phyloP scores from a whole-genome alignment of 2,888 invertebrate species.

The Panopea generosa region DNA sequence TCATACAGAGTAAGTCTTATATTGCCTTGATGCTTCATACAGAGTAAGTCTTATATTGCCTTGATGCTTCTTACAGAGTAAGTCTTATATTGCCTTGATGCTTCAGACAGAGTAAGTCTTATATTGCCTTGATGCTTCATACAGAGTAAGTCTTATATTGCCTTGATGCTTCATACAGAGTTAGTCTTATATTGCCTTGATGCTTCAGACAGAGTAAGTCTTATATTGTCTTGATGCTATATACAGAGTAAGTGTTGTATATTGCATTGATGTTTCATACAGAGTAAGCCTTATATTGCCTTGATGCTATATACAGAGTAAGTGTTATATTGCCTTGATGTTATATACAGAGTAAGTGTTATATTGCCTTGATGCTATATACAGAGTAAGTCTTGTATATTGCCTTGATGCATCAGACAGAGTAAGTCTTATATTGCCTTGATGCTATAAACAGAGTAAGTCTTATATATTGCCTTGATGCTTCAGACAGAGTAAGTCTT shows the following conservation, averaged over 20 bases:
- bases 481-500: conserved; percentile 82
- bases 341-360: conserved; percentile 83
- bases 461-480: too few relatives aligned
- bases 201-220: conserved; percentile 83
- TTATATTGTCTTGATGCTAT: conserved; percentile 81
- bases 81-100: conserved; percentile 81
- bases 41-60: too few relatives aligned
- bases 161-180: conserved; percentile 81
- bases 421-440: conserved; percentile 81
- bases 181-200: too few relatives aligned
- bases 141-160: conserved; percentile 82
- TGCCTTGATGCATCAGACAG: conserved; percentile 81
- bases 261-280: conserved; percentile 83
- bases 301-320: conserved; percentile 80
- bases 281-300: conserved; percentile 83
- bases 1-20: conserved; percentile 83
- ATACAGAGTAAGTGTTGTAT: conserved; percentile 78
- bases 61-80: conserved; percentile 83
- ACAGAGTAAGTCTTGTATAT: conserved; percentile 78
- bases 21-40: conserved; percentile 81
- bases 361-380: conserved; percentile 81
- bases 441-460: conserved; percentile 78
- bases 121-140: conserved; percentile 83
- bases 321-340: too few relatives aligned
- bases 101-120: conserved; percentile 79